These are phyloP conservation scores for Limnephilus rhombicus DNA, from an alignment of 2,888 invertebrate genomes.

Conservation along the genomic window DNA sequence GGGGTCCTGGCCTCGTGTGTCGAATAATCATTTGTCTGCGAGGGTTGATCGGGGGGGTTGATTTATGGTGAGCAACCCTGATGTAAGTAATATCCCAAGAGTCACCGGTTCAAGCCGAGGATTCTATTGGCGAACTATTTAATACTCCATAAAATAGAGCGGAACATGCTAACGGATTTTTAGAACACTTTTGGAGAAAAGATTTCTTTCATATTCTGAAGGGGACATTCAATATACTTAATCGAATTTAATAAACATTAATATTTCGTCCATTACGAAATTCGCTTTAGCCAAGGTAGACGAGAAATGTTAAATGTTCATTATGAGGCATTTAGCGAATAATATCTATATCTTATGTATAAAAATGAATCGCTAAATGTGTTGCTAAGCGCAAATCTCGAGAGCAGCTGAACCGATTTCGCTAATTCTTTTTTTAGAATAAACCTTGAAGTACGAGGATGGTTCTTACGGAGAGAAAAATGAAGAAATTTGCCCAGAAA, in stretches of 20 bases:
- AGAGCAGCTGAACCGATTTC: too few relatives aligned
- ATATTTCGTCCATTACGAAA: neutral
- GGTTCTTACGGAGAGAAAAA: too few relatives aligned
- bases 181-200: neutral
- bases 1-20: conserved; percentile 43
- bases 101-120: conserved; percentile 8
- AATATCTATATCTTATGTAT: too few relatives aligned
- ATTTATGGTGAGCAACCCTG: conserved; percentile 34
- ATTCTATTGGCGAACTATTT: conserved; percentile 16
- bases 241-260: neutral
- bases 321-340: neutral
- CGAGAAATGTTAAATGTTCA: neutral
- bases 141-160: neutral
- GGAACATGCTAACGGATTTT: neutral
- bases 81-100: conserved; percentile 20
- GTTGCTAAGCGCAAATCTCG: too few relatives aligned
- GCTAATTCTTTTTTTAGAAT: too few relatives aligned
- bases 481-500: too few relatives aligned
- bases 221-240: neutral
- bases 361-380: too few relatives aligned
- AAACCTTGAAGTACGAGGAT: too few relatives aligned
- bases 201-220: neutral
- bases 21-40: conserved; percentile 47
- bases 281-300: neutral
- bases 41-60: conserved; percentile 3